phyloP scores from a whole-genome alignment of 2,888 invertebrate genomes.

The Chesias legatella region DNA sequence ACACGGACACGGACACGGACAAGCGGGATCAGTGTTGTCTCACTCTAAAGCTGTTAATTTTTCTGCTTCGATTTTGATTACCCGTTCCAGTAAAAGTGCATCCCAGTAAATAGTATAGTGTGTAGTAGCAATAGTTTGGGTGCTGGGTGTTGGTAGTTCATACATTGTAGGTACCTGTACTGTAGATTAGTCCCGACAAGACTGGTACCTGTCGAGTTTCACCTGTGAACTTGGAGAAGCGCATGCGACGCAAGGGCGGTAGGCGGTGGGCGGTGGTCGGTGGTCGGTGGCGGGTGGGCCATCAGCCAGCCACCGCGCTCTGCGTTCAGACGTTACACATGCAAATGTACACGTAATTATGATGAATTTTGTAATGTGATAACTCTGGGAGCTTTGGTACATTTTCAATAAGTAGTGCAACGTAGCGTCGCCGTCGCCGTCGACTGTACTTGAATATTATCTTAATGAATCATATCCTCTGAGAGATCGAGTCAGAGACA shows the following conservation, averaged over 20 bases:
- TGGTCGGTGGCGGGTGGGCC: no score
- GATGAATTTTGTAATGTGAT: conserved; percentile 42
- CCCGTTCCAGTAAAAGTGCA: conserved; percentile 69
- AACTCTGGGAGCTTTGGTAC: conserved; percentile 29
- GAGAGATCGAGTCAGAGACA: conserved; percentile 56
- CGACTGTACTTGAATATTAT: conserved; percentile 43
- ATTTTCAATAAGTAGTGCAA: conserved; percentile 49
- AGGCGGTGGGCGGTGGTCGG: no score
- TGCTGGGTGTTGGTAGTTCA: conserved; percentile 63
- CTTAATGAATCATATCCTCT: conserved; percentile 61
- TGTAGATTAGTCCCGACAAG: conserved; percentile 27
- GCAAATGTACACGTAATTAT: conserved; percentile 1
- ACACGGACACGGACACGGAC: no score
- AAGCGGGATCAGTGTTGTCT: conserved; percentile 52
- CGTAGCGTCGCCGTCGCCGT: no score
- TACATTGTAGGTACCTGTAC: conserved; percentile 26
- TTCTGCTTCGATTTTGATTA: conserved; percentile 50
- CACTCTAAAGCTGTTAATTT: conserved; percentile 50
- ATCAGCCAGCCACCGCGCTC: no score
- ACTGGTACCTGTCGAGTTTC: conserved; percentile 18
- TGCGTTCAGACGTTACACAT: conserved; percentile 16
- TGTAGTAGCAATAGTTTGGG: conserved; percentile 59
- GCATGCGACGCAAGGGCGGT: conserved; percentile 4
- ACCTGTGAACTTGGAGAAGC: no score
- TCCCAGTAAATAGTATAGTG: conserved; percentile 76